phyloP scores from a whole-genome alignment of 2,797 vertebrate species.

The Zonotrichia albicollis region DNA sequence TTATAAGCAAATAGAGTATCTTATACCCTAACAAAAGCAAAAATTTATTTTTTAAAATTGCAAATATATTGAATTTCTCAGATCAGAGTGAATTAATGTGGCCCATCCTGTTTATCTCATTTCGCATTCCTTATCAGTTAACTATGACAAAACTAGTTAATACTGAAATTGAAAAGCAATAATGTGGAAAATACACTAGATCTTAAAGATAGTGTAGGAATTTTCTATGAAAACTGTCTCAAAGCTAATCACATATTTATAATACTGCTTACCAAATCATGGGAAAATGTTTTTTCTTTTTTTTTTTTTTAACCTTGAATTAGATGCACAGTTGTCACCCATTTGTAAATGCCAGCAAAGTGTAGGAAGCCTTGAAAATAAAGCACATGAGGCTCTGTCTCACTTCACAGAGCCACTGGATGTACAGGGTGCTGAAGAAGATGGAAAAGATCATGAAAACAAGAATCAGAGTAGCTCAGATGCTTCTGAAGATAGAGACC shows the following conservation, averaged over 20 bases:
- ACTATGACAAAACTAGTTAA: neutral
- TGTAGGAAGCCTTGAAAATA: slow-evolving; percentile 65
- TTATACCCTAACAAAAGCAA: neutral
- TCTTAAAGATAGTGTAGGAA: neutral
- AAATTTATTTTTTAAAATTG: neutral
- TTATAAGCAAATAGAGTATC: neutral
- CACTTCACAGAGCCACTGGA: slow-evolving; percentile 65
- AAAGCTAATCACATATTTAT: neutral
- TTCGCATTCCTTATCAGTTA: neutral
- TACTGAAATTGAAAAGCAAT: neutral
- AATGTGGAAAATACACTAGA: neutral
- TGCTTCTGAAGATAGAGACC: slow-evolving; percentile 52
- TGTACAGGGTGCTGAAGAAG: slow-evolving; percentile 66
- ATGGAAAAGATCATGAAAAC: slow-evolving; percentile 60
- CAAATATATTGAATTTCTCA: neutral
- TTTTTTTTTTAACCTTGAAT: neutral
- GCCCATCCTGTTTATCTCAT: neutral
- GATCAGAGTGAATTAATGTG: neutral
- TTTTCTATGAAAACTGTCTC: neutral
- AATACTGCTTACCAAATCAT: neutral
- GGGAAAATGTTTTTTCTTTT: neutral
- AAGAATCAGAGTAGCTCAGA: slow-evolving; percentile 70
- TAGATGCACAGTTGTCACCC: slow-evolving; percentile 64
- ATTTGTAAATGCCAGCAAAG: slow-evolving; percentile 62
- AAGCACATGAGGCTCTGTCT: slow-evolving; percentile 59